Evolutionary conservation across 1,140 invertebrate genomes (phyloP).

Genomic region (Globodera rostochiensis): DNA sequence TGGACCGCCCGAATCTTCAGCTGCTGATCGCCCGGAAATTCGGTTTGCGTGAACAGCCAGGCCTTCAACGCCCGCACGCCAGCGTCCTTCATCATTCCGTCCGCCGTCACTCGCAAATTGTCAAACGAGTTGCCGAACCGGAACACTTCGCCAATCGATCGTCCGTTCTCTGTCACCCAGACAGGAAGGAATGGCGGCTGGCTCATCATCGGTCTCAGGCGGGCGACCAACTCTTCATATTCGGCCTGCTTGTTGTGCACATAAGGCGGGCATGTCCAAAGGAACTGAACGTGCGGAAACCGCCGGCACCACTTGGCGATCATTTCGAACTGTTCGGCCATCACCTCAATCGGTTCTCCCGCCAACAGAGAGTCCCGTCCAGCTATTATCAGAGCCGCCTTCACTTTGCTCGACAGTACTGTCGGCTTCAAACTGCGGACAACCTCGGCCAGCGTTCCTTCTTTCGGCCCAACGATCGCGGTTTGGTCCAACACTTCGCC

Average conservation of each 20-base stretch:
- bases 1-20: not conserved
- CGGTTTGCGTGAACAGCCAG: not conserved
- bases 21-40: not conserved
- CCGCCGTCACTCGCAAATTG: not conserved
- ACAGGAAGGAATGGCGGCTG: not conserved
- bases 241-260: not conserved
- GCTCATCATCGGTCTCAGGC: not conserved
- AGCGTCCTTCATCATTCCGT: not conserved
- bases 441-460: not conserved
- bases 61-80: slow-evolving; percentile 4
- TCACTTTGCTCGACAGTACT: slow-evolving; percentile 17
- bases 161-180: slow-evolving; percentile 6
- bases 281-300: not conserved
- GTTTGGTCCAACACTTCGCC: not conserved
- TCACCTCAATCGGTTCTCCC: not conserved
- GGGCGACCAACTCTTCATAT: slow-evolving; percentile 7
- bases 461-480: not conserved
- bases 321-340: not conserved
- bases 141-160: slow-evolving; percentile 5
- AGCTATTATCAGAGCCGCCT: not conserved
- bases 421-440: not conserved
- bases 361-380: slow-evolving; percentile 3
- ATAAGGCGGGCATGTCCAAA: slow-evolving; percentile 5
- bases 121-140: slow-evolving; percentile 10
- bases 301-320: not conserved